A percentile compares a stretch with the other conserved stretches of the same genome.
Conservation (phyloP, 2,888 invertebrate species). For the Torymus texanus region DNA sequence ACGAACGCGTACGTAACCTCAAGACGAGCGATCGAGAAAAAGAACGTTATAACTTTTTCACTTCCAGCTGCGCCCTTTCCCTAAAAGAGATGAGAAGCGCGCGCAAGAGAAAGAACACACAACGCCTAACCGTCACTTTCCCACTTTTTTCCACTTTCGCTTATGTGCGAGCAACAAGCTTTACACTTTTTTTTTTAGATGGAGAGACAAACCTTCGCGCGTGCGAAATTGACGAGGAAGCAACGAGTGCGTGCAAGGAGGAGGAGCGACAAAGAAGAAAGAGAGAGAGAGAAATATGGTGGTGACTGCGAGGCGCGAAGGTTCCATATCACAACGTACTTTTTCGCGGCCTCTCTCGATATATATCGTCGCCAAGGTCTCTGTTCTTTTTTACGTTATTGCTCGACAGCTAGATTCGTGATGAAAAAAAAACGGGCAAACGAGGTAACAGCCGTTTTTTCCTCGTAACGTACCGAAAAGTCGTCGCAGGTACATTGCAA, state of each 20-base stretch:
- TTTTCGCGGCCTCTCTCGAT: slow-evolving; percentile 48
- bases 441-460: slow-evolving; percentile 44
- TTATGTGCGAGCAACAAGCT: neutral
- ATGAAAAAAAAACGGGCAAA: slow-evolving; percentile 35
- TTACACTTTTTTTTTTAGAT: neutral
- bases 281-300: neutral
- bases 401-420: neutral
- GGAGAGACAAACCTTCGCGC: slow-evolving; percentile 32
- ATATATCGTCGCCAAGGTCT: neutral
- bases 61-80: slow-evolving; percentile 59
- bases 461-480: slow-evolving; percentile 37
- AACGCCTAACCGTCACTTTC: slow-evolving; percentile 58
- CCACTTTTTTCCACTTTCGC: slow-evolving; percentile 44
- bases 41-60: slow-evolving; percentile 53
- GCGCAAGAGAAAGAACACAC: too few relatives aligned
- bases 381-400: neutral
- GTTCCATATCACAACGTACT: slow-evolving; percentile 42
- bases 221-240: slow-evolving; percentile 43
- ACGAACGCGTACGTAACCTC: neutral
- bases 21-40: slow-evolving; percentile 38
- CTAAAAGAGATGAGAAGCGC: slow-evolving; percentile 55
- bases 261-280: neutral
- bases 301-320: neutral
- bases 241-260: neutral
- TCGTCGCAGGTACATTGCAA: slow-evolving; percentile 28